A percentile compares a stretch with the other conserved stretches of the same genome.
Conservation (phyloP, 2,888 invertebrate species). For the Bhutanitis thaidina region DNA sequence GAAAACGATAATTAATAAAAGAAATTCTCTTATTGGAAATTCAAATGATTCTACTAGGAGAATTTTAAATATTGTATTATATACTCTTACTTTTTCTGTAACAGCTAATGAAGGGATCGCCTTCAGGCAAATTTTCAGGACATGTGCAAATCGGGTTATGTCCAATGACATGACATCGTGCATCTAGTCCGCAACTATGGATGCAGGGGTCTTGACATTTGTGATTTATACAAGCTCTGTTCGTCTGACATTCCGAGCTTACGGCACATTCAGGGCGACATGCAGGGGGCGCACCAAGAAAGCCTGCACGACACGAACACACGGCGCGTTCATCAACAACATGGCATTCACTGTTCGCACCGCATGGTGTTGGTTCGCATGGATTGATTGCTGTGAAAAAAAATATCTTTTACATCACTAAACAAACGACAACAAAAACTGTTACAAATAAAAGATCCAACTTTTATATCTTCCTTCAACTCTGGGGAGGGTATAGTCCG, state of each 20-base stretch:
- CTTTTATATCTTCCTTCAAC: too few relatives aligned
- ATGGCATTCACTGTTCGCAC: conserved; percentile 87
- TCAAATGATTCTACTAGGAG: too few relatives aligned
- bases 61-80: too few relatives aligned
- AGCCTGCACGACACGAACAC: conserved; percentile 86
- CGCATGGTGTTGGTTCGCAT: conserved; percentile 89
- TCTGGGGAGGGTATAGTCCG: too few relatives aligned
- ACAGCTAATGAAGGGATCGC: conserved; percentile 89
- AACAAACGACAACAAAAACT: neutral
- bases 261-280: conserved; percentile 89
- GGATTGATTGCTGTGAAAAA: conserved; percentile 69
- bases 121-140: conserved; percentile 81
- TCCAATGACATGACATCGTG: conserved; percentile 87
- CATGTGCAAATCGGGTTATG: conserved; percentile 91
- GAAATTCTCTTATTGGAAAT: too few relatives aligned
- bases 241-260: conserved; percentile 86
- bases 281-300: conserved; percentile 85
- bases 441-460: too few relatives aligned
- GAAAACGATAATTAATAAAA: too few relatives aligned
- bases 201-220: conserved; percentile 89
- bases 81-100: conserved; percentile 57
- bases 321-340: conserved; percentile 84
- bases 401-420: neutral
- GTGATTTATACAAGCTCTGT: conserved; percentile 86
- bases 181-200: conserved; percentile 88